A percentile compares a stretch with the other conserved stretches of the same genome.
Evolutionary conservation across 2,888 invertebrate species (phyloP).

Genomic region (Chromoteleia sp.): DNA sequence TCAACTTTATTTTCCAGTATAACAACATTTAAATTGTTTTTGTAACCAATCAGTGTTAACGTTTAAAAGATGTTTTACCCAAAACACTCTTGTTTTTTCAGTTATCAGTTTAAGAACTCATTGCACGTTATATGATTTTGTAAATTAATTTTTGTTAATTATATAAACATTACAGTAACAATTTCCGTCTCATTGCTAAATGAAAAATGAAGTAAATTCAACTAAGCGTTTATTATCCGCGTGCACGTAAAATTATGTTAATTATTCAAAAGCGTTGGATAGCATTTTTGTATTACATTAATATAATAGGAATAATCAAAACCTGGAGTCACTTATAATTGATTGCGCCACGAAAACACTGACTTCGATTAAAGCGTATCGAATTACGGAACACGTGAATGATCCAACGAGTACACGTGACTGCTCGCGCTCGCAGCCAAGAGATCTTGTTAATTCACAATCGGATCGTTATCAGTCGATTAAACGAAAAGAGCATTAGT

Average conservation of each 20-base stretch:
- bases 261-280: neutral
- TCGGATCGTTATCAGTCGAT: slow-evolving; percentile 59
- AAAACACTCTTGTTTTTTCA: too few relatives aligned
- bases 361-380: slow-evolving; percentile 39
- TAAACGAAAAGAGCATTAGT: slow-evolving; percentile 55
- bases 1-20: too few relatives aligned
- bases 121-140: too few relatives aligned
- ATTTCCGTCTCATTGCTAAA: neutral
- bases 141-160: neutral
- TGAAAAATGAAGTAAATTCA: neutral
- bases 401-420: slow-evolving; percentile 56
- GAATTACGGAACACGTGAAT: slow-evolving; percentile 64
- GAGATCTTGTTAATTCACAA: slow-evolving; percentile 66
- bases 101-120: too few relatives aligned
- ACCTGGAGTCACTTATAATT: slow-evolving; percentile 33
- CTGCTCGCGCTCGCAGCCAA: slow-evolving; percentile 49
- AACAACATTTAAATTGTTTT: too few relatives aligned
- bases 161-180: neutral
- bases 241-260: neutral
- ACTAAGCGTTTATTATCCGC: slow-evolving; percentile 5
- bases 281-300: slow-evolving; percentile 12
- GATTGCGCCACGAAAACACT: slow-evolving; percentile 34
- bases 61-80: too few relatives aligned
- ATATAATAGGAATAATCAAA: slow-evolving; percentile 37
- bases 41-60: too few relatives aligned